Conservation (phyloP, 1,140 invertebrate genomes). For the Cotesia glomerata region DNA sequence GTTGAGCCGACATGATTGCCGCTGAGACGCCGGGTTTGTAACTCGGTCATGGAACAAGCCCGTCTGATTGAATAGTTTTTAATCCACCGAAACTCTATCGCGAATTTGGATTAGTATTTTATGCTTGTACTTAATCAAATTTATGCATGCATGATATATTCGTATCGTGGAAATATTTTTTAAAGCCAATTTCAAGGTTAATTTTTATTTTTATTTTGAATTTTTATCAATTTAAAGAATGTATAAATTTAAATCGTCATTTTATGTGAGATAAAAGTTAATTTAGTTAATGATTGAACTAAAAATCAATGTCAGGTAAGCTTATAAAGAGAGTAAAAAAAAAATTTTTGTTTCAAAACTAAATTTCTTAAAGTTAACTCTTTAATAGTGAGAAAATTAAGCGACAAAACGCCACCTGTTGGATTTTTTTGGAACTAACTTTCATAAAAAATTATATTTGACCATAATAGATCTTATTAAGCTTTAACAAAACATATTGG, state of each 20-base stretch:
- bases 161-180: too few species aligned
- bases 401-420: neutral
- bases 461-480: too few species aligned
- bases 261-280: too few species aligned
- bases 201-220: too few species aligned
- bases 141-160: too few species aligned
- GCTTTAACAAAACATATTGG: too few species aligned
- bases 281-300: neutral
- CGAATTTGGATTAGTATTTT: too few species aligned
- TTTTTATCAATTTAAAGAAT: too few species aligned
- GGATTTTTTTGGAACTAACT: neutral
- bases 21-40: slow-evolving; percentile 46
- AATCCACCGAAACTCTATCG: slow-evolving; percentile 33
- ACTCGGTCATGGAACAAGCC: slow-evolving; percentile 48
- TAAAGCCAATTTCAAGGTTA: too few species aligned
- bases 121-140: too few species aligned
- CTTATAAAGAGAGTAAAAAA: neutral
- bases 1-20: slow-evolving; percentile 44
- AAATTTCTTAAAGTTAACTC: neutral
- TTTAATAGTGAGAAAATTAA: neutral
- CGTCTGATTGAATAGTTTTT: slow-evolving; percentile 51
- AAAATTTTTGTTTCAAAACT: neutral
- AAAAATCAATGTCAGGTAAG: neutral
- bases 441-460: neutral
- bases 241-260: too few species aligned